phyloP scores from a whole-genome alignment of 2,888 invertebrate genomes.

The Agelastica alni region DNA sequence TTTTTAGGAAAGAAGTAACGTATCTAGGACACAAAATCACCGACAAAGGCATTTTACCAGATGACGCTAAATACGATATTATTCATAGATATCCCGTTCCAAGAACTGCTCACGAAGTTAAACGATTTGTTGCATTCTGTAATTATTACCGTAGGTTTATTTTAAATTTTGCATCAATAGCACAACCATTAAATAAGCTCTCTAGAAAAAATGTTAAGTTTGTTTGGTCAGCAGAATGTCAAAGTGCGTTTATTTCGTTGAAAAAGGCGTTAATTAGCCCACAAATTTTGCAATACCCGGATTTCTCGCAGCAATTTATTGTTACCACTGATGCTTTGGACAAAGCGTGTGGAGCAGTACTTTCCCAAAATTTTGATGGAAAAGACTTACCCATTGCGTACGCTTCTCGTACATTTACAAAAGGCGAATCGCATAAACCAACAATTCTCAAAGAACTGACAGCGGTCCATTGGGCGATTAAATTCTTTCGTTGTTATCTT shows the following conservation, averaged over 20 bases:
- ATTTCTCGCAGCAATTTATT: conserved; percentile 14
- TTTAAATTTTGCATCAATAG: too few relatives aligned
- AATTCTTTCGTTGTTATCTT: conserved; percentile 8
- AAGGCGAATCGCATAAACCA: neutral
- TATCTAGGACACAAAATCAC: neutral
- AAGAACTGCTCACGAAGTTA: neutral
- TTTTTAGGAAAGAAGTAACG: too few relatives aligned
- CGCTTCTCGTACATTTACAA: conserved; percentile 20
- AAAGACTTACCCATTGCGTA: too few relatives aligned
- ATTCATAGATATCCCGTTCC: neutral
- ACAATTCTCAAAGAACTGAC: conserved; percentile 15
- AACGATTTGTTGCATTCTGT: too few relatives aligned
- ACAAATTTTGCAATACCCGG: conserved; percentile 19
- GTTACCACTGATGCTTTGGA: conserved; percentile 14
- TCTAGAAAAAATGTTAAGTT: conserved; percentile 8
- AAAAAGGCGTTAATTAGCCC: conserved; percentile 15
- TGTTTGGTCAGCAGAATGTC: conserved; percentile 21
- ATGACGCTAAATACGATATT: neutral
- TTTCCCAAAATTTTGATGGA: too few relatives aligned
- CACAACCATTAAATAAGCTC: conserved; percentile 5
- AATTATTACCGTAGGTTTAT: neutral
- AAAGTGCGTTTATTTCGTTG: conserved; percentile 15
- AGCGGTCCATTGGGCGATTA: conserved; percentile 2
- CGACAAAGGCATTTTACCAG: neutral
- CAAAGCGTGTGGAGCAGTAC: conserved; percentile 15